phyloP scores from a whole-genome alignment of 1,140 invertebrate genomes.

The Drosophila jambulina region DNA sequence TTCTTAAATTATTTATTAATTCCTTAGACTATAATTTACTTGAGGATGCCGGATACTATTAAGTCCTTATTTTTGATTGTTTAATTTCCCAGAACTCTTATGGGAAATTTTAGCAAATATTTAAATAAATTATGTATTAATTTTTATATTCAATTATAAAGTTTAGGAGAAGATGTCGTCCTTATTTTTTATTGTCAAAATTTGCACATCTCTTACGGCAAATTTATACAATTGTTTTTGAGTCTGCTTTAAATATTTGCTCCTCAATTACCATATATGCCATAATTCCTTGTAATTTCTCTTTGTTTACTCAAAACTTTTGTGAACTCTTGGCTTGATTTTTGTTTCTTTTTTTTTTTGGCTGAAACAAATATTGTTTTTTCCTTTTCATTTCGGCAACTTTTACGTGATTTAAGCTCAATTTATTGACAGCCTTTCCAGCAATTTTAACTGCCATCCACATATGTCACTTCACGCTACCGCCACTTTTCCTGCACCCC shows the following conservation, averaged over 20 bases:
- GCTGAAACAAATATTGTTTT: conserved; percentile 13
- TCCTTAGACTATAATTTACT: no score
- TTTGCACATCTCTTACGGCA: neutral
- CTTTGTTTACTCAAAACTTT: conserved; percentile 30
- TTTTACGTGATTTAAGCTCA: conserved; percentile 42
- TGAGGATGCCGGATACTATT: no score
- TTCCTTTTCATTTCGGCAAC: neutral
- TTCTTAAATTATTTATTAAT: no score
- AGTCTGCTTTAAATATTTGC: neutral
- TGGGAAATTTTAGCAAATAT: neutral
- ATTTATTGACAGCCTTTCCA: conserved; percentile 41
- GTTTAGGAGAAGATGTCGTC: no score
- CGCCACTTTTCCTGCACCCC: neutral
- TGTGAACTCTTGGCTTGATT: neutral
- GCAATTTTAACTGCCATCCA: conserved; percentile 50
- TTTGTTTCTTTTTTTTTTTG: neutral
- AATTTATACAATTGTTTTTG: neutral
- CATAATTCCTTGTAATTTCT: conserved; percentile 2
- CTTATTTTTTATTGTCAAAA: neutral
- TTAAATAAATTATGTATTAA: no score
- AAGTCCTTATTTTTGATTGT: no score
- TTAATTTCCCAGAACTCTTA: no score
- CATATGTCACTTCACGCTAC: conserved; percentile 35
- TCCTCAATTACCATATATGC: neutral
- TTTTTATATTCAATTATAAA: no score